These are phyloP conservation scores for Latrodectus geometricus DNA, from an alignment of 1,140 invertebrate species.

Conservation along the genomic window DNA sequence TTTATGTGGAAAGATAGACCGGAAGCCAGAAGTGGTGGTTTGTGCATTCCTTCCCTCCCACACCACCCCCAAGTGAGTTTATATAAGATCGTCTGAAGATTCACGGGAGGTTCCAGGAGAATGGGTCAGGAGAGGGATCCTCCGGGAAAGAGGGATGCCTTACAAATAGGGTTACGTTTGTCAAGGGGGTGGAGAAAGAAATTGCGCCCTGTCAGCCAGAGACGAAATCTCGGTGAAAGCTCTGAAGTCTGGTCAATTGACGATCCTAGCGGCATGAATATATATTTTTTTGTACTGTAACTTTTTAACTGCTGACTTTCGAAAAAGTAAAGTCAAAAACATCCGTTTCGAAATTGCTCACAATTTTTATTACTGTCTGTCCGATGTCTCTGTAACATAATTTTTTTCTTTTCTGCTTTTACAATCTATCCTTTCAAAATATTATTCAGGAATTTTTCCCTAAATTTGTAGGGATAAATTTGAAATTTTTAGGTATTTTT, in stretches of 20 bases:
- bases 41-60: not conserved
- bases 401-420: no score
- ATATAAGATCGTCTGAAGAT: not conserved
- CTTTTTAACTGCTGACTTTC: no score
- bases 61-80: not conserved
- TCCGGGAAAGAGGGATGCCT: not conserved
- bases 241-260: not conserved
- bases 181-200: not conserved
- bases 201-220: not conserved
- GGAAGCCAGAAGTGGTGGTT: not conserved
- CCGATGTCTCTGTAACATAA: no score
- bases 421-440: no score
- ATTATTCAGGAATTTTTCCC: no score
- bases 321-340: no score
- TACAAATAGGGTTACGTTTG: slow-evolving; percentile 11
- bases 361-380: no score
- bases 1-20: slow-evolving; percentile 3
- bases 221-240: not conserved
- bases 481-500: no score
- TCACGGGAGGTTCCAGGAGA: not conserved
- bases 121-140: not conserved
- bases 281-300: no score
- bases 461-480: no score
- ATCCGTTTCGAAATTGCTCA: no score
- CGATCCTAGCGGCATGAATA: not conserved